Evolutionary conservation across 2,888 invertebrate species (phyloP), one percentile per base, ranked within the genome.

Genomic region (Brassicogethes aeneus): DNA sequence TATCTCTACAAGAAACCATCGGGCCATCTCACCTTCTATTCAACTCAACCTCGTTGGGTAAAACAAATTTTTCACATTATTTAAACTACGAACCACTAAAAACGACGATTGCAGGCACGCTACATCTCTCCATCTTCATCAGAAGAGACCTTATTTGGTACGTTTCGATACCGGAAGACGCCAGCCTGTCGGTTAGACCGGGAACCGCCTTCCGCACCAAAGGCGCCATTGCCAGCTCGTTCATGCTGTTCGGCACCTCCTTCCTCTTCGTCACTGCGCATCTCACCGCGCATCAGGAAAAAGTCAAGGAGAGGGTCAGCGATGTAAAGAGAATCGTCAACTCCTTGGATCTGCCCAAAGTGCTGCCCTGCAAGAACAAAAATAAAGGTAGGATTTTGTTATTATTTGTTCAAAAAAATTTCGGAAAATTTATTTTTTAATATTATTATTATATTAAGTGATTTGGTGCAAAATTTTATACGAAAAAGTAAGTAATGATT

Each of bases 201-300:
- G 92, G 92, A 0, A 86, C 89, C 3, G 89, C 91, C 0, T 89
- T 90, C 62, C 77, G 87, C 43, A 91, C 96, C 16, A 97, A 99
- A 71, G 97, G 97, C 2, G 95, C 94, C 0, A 85, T 96, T 0
- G 95, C 90, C 0, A 82, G 94, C 55, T 86, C 86, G 2, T 90
- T 99, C 59, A 85, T 87, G 51, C 70, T 97, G 2, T 97, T 99
- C 61, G 97, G 97, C 10, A 92, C 95, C 1, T 89, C 92, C 8
- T 89, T 95, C 66, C 74, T 97, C 3, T 95, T 99, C 61, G 85
- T 97, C 2, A 94, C 93, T 33, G 91, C 92, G 14, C 97, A 99
- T 73, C 76, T 99, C 49, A 91, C 93, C 0, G 93, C 94, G 0
- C 91, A 92, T 61, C 87, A 89, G 58, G 88, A 89, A 57, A 86